phyloP scores from a whole-genome alignment of 2,113 vertebrate genomes.

The Gambusia affinis region DNA sequence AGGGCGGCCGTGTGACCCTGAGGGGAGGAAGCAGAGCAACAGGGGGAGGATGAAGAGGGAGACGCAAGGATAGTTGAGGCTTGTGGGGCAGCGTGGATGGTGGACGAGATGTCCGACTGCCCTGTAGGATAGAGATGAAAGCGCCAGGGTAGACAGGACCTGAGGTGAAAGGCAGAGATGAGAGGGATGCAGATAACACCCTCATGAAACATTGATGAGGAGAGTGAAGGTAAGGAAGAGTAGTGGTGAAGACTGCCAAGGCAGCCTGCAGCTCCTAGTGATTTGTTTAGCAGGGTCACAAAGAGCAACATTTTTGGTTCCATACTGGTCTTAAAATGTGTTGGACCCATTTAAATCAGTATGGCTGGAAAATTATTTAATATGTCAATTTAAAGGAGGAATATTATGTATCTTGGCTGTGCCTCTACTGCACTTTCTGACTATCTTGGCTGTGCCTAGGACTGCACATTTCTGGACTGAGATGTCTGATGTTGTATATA shows the following conservation, averaged over 20 bases:
- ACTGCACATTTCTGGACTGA: too few species aligned
- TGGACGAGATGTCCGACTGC: slow-evolving; percentile 44
- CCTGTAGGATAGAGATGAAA: slow-evolving; percentile 61
- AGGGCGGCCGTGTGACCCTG: slow-evolving; percentile 78
- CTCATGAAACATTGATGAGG: slow-evolving; percentile 71
- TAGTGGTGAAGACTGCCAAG: slow-evolving; percentile 26
- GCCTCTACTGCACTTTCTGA: too few species aligned
- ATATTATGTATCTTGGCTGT: too few species aligned
- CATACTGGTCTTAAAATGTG: slow-evolving; percentile 11
- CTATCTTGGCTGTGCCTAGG: too few species aligned
- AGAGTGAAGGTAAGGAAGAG: slow-evolving; percentile 50
- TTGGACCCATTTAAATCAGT: slow-evolving; percentile 32
- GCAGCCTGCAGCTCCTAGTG: slow-evolving; percentile 48
- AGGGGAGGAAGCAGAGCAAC: slow-evolving; percentile 57
- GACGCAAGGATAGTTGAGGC: slow-evolving; percentile 45
- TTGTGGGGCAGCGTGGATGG: slow-evolving; percentile 34
- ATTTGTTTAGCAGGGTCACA: slow-evolving; percentile 35
- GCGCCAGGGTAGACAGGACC: slow-evolving; percentile 40
- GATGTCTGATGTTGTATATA: too few species aligned
- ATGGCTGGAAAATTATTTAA: not conserved
- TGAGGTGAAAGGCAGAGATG: slow-evolving; percentile 58
- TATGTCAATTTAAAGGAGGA: too few species aligned
- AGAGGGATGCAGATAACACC: slow-evolving; percentile 62
- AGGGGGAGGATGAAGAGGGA: slow-evolving; percentile 60
- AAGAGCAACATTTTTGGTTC: slow-evolving; percentile 32